These are phyloP conservation scores for Dolichoris vasculosae DNA, from an alignment of 1,140 invertebrate genomes.

Conservation along the genomic window DNA sequence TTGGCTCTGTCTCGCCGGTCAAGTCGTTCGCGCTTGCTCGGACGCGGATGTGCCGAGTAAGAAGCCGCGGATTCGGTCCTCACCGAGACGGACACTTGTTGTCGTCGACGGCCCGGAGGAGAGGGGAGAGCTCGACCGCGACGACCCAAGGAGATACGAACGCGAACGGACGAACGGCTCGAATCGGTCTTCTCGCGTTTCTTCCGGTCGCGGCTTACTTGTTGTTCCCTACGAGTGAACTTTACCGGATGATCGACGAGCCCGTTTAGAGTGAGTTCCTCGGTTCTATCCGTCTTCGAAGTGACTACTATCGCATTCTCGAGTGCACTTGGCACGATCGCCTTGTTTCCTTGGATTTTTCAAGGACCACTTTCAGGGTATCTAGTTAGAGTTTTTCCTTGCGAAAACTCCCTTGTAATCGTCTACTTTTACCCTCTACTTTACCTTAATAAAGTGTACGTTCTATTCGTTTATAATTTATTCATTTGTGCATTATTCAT, in stretches of 20 bases:
- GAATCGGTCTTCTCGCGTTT: background rate
- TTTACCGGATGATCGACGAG: too few species aligned
- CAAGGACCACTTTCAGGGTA: background rate
- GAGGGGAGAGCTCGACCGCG: background rate
- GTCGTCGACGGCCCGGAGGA: background rate
- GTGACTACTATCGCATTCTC: background rate
- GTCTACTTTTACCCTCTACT: background rate
- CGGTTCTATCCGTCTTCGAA: background rate
- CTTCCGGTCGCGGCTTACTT: background rate
- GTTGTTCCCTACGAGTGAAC: background rate
- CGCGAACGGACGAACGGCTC: background rate
- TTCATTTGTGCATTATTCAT: too few species aligned
- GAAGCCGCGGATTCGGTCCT: background rate
- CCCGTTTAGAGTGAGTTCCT: too few species aligned
- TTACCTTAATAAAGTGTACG: background rate
- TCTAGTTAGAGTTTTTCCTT: background rate
- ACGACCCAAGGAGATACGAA: background rate
- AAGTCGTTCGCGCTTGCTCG: background rate
- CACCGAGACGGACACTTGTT: constrained; percentile 23
- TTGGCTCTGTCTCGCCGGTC: constrained; percentile 40
- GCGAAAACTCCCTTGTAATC: background rate
- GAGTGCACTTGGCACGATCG: background rate
- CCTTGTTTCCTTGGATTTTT: background rate
- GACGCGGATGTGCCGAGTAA: background rate
- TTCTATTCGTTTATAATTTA: background rate